Evolutionary conservation across 2,888 invertebrate genomes (phyloP).

Genomic region (Ormyrus rosae): DNA sequence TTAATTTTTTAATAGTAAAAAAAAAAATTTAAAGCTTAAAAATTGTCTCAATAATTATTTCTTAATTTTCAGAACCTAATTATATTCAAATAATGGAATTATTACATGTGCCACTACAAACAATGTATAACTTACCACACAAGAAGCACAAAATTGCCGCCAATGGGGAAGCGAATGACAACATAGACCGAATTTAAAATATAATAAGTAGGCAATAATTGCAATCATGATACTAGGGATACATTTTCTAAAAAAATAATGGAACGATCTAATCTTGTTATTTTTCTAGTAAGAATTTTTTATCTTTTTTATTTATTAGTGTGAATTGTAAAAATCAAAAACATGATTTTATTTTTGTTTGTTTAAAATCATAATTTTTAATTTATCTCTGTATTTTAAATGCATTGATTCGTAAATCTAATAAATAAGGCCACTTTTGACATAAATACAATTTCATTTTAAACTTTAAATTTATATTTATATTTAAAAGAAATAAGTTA

Average conservation of each 20-base stretch:
- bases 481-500: conserved; percentile 10
- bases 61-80: conserved; percentile 82
- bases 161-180: conserved; percentile 72
- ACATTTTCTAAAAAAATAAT: conserved; percentile 60
- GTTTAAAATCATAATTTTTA: conserved; percentile 16
- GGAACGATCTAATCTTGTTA: conserved; percentile 30
- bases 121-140: conserved; percentile 83
- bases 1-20: no score
- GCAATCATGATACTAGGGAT: conserved; percentile 63
- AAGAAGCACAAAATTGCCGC: conserved; percentile 74
- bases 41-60: neutral
- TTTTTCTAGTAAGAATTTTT: conserved; percentile 46
- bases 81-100: conserved; percentile 90
- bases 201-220: conserved; percentile 66
- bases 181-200: conserved; percentile 53
- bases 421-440: neutral
- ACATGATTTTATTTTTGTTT: conserved; percentile 33
- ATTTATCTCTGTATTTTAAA: conserved; percentile 12
- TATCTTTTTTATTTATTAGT: conserved; percentile 49
- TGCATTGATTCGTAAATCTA: neutral
- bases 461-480: conserved; percentile 23
- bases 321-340: conserved; percentile 25
- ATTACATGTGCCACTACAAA: conserved; percentile 91
- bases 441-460: neutral
- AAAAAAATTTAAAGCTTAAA: no score